A percentile compares a stretch with the other conserved stretches of the same genome.
phyloP scores from a whole-genome alignment of 2,113 vertebrate genomes.

The Cavia porcellus region DNA sequence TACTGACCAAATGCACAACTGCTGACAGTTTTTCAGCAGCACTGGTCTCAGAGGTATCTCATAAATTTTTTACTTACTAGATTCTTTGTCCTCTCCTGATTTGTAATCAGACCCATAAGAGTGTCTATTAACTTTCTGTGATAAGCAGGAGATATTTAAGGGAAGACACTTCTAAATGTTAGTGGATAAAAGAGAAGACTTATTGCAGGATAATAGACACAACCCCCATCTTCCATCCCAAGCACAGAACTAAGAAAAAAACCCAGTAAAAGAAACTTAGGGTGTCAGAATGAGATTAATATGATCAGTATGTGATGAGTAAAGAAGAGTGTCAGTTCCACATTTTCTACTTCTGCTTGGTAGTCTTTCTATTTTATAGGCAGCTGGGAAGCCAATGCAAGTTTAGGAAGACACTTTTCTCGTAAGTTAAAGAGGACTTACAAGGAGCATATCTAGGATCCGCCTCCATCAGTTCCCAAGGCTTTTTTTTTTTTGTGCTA shows the following conservation, averaged over 20 bases:
- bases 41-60: conserved; percentile 5
- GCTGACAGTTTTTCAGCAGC: background rate
- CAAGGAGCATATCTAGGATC: background rate
- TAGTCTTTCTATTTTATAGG: conserved; percentile 11
- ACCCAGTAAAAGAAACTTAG: background rate
- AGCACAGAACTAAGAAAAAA: conserved; percentile 56
- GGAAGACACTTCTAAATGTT: background rate
- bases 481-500: background rate
- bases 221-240: background rate
- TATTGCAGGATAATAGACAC: background rate
- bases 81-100: conserved; percentile 1
- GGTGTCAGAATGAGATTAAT: background rate
- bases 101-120: background rate
- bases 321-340: conserved; percentile 28
- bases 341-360: conserved; percentile 1
- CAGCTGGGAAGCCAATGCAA: background rate
- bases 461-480: background rate
- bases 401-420: conserved; percentile 18
- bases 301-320: background rate
- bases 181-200: conserved; percentile 30
- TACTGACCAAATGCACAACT: conserved; percentile 26
- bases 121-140: conserved; percentile 45
- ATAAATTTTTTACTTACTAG: conserved; percentile 21
- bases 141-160: background rate
- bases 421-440: background rate